phyloP scores from a whole-genome alignment of 2,113 vertebrate genomes.

The Shinisaurus crocodilurus region DNA sequence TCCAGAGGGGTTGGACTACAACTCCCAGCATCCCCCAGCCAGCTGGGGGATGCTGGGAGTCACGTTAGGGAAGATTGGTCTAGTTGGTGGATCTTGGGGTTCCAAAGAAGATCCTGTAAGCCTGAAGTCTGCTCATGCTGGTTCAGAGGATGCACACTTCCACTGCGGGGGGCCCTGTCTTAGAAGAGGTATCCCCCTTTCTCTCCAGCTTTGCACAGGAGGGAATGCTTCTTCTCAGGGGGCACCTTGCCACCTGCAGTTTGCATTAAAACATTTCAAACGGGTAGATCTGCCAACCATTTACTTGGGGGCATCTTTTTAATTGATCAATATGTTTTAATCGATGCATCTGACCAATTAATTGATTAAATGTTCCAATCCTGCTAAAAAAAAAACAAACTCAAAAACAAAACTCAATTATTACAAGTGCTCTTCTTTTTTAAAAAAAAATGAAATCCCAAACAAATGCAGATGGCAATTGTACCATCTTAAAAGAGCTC shows the following conservation, averaged over 20 bases:
- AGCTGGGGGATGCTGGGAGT: too few species aligned
- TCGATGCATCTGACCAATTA: background rate
- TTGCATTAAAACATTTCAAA: background rate
- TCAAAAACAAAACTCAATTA: background rate
- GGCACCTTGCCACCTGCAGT: background rate
- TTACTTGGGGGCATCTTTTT: background rate
- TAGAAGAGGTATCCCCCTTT: background rate
- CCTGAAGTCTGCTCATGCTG: background rate
- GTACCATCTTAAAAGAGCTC: too few species aligned
- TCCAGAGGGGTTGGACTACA: too few species aligned
- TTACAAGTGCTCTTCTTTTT: background rate
- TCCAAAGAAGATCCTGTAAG: background rate
- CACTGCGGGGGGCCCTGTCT: background rate
- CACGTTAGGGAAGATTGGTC: too few species aligned
- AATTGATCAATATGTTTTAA: background rate
- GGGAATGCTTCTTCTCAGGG: background rate
- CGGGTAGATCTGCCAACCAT: too few species aligned
- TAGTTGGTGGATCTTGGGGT: background rate
- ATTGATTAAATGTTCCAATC: background rate
- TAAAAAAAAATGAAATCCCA: too few species aligned
- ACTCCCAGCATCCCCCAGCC: too few species aligned
- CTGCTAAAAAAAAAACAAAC: background rate
- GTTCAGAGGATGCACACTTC: background rate
- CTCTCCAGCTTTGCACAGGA: background rate
- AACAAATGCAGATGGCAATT: too few species aligned